phyloP scores from a whole-genome alignment of 2,888 invertebrate genomes.

The Thera britannica region DNA sequence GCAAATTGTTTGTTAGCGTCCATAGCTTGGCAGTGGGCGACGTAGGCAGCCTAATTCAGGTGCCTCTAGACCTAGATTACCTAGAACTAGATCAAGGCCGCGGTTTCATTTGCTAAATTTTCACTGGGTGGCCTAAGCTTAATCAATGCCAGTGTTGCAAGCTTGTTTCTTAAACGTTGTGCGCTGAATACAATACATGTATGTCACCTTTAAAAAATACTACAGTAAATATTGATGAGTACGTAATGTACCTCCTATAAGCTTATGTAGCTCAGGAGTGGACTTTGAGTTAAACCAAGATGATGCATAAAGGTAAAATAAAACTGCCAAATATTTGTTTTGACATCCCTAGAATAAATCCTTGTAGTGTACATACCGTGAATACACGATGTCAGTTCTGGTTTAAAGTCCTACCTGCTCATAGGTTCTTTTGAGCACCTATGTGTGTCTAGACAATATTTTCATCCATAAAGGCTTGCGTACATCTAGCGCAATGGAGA shows the following conservation, averaged over 20 bases:
- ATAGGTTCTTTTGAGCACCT: conserved; percentile 17
- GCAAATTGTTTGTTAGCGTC: conserved; percentile 3
- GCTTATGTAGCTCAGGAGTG: neutral
- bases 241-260: no score
- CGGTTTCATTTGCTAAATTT: conserved; percentile 28
- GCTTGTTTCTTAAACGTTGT: neutral
- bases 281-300: no score
- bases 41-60: conserved; percentile 26
- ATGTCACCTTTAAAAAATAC: no score
- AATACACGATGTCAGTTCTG: conserved; percentile 4
- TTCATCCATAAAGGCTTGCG: conserved; percentile 2
- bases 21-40: conserved; percentile 4
- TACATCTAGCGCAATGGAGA: no score
- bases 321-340: neutral
- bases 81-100: conserved; percentile 28
- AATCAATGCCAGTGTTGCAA: conserved; percentile 21
- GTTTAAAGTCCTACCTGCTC: neutral
- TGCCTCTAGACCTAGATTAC: conserved; percentile 7
- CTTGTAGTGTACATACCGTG: neutral
- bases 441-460: conserved; percentile 25
- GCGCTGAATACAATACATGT: neutral
- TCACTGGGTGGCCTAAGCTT: conserved; percentile 20
- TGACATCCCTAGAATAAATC: neutral
- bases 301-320: no score
- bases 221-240: no score